Evolutionary conservation across 2,797 vertebrate species (phyloP).

Genomic region (Eremophila alpestris): DNA sequence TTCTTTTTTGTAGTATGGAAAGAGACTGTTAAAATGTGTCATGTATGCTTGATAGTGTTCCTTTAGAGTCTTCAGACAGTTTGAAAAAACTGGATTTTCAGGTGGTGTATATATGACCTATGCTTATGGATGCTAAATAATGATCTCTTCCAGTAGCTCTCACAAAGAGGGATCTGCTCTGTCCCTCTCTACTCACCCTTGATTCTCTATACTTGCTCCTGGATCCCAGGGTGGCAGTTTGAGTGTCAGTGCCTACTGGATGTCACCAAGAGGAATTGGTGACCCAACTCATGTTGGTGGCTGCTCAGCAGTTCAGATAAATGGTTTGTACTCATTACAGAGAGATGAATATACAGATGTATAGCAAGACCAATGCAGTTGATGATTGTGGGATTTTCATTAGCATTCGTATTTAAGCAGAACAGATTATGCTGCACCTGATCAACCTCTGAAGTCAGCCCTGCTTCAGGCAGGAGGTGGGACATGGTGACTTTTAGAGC

Average conservation of each 20-base stretch:
- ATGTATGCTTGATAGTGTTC: not conserved
- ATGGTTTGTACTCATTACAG: not conserved
- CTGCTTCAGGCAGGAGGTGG: not conserved
- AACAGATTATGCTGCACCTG: not conserved
- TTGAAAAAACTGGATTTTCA: not conserved
- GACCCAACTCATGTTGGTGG: not conserved
- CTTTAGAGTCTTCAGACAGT: not conserved
- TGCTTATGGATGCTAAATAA: not conserved
- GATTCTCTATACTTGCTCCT: not conserved
- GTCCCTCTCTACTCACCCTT: not conserved
- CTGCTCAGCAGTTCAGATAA: not conserved
- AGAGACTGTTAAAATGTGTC: not conserved
- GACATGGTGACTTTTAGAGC: fast-evolving
- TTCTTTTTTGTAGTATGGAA: not conserved
- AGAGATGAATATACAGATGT: not conserved
- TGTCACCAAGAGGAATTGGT: not conserved
- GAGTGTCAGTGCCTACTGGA: not conserved
- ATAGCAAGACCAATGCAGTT: not conserved
- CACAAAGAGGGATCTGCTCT: not conserved
- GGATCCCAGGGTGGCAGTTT: not conserved
- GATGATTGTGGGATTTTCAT: not conserved
- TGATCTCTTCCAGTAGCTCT: not conserved
- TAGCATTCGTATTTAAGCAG: fast-evolving
- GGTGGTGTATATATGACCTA: not conserved
- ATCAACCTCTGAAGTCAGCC: not conserved